Evolutionary conservation across 2,888 invertebrate species (phyloP), one percentile per base, ranked within the genome.

Genomic region (Ophion obscuratus): DNA sequence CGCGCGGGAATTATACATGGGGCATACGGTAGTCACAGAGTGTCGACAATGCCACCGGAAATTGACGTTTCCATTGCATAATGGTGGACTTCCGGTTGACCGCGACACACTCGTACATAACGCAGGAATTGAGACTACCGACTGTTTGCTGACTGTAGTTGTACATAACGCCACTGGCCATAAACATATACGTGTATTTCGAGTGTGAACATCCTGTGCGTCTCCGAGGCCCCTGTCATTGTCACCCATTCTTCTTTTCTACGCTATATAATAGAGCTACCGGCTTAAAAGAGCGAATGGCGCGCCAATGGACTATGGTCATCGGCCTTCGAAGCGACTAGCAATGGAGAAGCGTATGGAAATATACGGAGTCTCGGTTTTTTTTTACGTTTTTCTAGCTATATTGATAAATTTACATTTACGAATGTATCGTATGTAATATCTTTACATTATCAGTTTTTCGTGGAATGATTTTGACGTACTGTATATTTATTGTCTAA

Each of bases 11-110:
- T 75, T 76, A 57, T 74, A 70, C 47, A 77, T 20, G 82, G 83
- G 79, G 87, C 78, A 57, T 66, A 66, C 84, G 87, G 66, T 86
- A 84, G 81, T 81, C 81, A 67, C 75, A 79, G 85, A 85, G 84
- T 86, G 83, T 83, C 85, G 81, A 87, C 85, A 89, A 86, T 87
- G 85, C 78, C 78, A 79, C 88, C 85, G 88, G 89, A 91, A 90
- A 92, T 92, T 91, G 92, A 91, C 92, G 91, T 92, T 92, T 92
- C 91, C 90, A 92, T 92, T 92, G 92, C 91, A 91, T 92, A 93
- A 93, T 92, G 90, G 90, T 89, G 88, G 76, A 90, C 91, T 92
- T 92, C 92, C 92, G 92, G 89, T 92, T 92, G 91, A 91, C 91
- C 90, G 90, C 90, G 88, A 91, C 90, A 81, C 70, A 68, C 67